A percentile compares a stretch with the other conserved stretches of the same genome.
phyloP scores from a whole-genome alignment of 2,113 vertebrate genomes.

The Oreotragus oreotragus region DNA sequence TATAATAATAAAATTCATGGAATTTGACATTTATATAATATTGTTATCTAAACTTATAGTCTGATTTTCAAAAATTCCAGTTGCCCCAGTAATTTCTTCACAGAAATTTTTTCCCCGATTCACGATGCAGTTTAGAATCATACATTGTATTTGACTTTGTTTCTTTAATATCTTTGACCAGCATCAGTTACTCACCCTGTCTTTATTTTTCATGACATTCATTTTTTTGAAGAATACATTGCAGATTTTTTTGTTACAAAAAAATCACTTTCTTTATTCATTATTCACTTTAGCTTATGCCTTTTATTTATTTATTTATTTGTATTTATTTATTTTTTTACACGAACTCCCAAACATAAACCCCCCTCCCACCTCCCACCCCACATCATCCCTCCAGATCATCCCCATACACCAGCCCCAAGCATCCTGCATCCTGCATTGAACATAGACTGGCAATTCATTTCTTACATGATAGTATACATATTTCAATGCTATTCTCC shows the following conservation, averaged over 20 bases:
- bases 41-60: not conserved
- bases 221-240: constrained; percentile 4
- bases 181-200: not conserved
- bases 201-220: not conserved
- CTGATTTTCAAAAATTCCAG: not conserved
- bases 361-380: no score
- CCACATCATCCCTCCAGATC: no score
- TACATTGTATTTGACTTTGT: not conserved
- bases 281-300: not conserved
- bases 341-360: no score
- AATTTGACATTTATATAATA: not conserved
- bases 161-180: not conserved
- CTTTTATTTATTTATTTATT: no score
- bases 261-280: not conserved
- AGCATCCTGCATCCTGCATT: no score
- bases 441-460: no score
- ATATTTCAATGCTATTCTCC: no score
- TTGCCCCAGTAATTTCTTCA: not conserved
- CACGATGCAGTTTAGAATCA: not conserved
- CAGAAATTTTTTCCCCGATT: not conserved
- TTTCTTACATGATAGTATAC: no score
- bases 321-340: no score
- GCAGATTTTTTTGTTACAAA: not conserved
- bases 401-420: no score
- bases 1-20: not conserved